Evolutionary conservation across 2,113 vertebrate species (phyloP).

Genomic region (Dromas ardeola): DNA sequence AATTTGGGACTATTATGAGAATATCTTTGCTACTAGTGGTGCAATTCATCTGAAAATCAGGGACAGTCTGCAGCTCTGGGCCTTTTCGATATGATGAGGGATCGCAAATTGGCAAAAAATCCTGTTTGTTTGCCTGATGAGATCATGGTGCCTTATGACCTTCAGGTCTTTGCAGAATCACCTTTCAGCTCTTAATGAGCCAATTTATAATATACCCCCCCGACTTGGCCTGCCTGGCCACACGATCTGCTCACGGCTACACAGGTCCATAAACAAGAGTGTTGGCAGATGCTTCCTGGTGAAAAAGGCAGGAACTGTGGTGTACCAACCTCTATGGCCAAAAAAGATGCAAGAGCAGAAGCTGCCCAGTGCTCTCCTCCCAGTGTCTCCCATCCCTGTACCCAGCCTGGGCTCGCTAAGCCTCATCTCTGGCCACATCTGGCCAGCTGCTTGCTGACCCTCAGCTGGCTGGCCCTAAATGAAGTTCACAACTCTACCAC

Average conservation of each 20-base stretch:
- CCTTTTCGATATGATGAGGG: neutral
- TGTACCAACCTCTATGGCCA: neutral
- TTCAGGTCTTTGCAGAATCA: neutral
- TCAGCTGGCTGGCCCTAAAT: neutral
- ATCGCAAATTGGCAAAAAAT: neutral
- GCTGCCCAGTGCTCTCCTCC: neutral
- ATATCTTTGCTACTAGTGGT: constrained; percentile 18
- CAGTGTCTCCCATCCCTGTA: neutral
- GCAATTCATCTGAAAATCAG: constrained; percentile 24
- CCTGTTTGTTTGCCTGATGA: neutral
- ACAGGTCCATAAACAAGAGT: neutral
- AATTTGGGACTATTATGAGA: constrained; percentile 52
- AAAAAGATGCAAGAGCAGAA: neutral
- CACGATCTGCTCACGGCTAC: accelerated
- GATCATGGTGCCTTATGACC: neutral
- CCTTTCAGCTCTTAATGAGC: neutral
- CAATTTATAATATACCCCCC: neutral
- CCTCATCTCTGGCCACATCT: neutral
- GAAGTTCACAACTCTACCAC: neutral
- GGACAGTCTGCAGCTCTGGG: neutral
- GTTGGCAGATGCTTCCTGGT: neutral
- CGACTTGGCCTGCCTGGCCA: neutral
- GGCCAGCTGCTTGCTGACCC: neutral
- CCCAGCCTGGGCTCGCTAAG: neutral
- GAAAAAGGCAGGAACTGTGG: neutral